Base-by-base conservation (phyloP, 2,888 invertebrate genomes). In the Aphidius colemani region DNA sequence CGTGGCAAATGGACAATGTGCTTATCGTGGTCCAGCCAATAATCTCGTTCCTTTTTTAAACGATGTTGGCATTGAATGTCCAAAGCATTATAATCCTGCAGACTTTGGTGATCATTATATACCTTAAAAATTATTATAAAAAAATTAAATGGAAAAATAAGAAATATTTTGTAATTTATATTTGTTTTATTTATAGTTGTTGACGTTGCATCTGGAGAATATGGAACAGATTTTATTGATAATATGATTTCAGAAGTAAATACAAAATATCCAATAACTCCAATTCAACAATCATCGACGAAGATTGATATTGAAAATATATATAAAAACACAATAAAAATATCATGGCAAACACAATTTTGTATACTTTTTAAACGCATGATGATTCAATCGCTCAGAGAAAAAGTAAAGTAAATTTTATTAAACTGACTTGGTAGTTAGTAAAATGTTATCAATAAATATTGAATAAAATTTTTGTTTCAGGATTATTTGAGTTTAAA, bases 21-120 rank as follows among this genome's bases (percentile, higher is more conserved):
- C 94, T 7, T 98, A 95, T 81, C 91, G 95, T 74, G 97, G 97
- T 2, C 86, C 89, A 0, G 88, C 92, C 0, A 83, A 85, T 1
- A 89, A 92, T 13, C 88, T 97, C 2, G 90, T 98, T 41, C 92
- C 94, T 0, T 97, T 92, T 81, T 84, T 97, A 61, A 85, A 88
- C 9, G 86, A 88, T 8, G 83, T 95, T 59, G 93, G 91, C 48
- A 84, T 96, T 46, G 87, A 90, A 41, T 98, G 98, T 78, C 98
- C 98, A 0, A 88, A 86, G 67, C 95, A 95, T 71, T 96, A 96
- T 79, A 98, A 97, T 83, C 98, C 98, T 0, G 96, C 97, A 6
- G 98, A 98, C 84, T 98, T 96, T 83, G 89, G 96, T 96, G 83
- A 88, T 89, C 84, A 57, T 8, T 18, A 18, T 18, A 18, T 18